These are phyloP conservation scores for Eucidaris tribuloides DNA, from an alignment of 35 echinoderm and acorn worm genomes.

Conservation along the genomic window DNA sequence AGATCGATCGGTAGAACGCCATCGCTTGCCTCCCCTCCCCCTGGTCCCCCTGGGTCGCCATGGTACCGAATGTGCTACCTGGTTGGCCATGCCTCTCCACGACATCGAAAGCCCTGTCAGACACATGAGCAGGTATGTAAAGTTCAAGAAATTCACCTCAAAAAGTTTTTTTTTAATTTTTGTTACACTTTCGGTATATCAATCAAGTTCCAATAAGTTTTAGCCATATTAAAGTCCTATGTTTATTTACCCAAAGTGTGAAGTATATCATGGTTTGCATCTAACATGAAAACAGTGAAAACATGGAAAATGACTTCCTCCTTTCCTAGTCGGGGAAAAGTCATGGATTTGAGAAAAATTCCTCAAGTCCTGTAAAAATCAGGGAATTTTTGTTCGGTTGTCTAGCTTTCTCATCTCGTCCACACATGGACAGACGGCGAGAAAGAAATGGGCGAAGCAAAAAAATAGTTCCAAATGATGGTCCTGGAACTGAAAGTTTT, in stretches of 20 bases:
- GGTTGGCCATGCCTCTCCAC: constrained; percentile 94
- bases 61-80: constrained; percentile 85
- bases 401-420: no score
- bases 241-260: not conserved
- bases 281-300: not conserved
- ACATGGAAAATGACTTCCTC: not conserved
- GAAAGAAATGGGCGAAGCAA: no score
- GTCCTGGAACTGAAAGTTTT: no score
- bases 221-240: not conserved
- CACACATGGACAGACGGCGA: no score
- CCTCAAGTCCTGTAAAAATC: no score
- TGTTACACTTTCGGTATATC: not conserved
- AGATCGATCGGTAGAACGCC: constrained; percentile 58
- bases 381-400: no score
- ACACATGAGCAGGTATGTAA: constrained; percentile 59
- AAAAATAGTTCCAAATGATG: no score
- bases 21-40: constrained; percentile 85
- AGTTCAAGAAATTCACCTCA: not conserved
- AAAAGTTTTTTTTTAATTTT: not conserved
- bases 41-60: constrained; percentile 79
- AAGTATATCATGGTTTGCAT: not conserved
- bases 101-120: constrained; percentile 96
- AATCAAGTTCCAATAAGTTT: not conserved
- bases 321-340: no score
- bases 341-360: no score